phyloP scores from a whole-genome alignment of 2,113 vertebrate species.

The Sylvicapra grimmia region DNA sequence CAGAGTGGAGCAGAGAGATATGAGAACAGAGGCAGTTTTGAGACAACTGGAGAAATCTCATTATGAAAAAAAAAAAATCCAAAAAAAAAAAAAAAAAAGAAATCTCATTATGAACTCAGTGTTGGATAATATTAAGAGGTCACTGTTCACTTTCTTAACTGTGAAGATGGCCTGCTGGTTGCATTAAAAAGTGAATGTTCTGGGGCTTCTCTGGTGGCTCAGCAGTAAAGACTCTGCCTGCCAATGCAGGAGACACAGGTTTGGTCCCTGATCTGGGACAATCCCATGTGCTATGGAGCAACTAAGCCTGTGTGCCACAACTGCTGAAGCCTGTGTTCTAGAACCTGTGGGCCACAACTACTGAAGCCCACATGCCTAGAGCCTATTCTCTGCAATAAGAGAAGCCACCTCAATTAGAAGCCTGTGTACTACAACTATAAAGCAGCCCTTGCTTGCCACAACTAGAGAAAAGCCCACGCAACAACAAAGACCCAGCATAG shows the following conservation, averaged over 20 bases:
- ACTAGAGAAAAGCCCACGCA: neutral
- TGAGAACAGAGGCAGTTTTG: too few relatives aligned
- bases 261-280: neutral
- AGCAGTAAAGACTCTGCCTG: neutral
- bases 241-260: neutral
- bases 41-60: too few relatives aligned
- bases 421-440: neutral
- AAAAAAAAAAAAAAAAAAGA: too few relatives aligned
- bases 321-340: neutral
- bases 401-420: neutral
- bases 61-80: too few relatives aligned
- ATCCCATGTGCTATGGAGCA: neutral
- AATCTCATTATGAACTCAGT: neutral
- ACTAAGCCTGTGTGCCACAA: neutral
- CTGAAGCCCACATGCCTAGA: neutral
- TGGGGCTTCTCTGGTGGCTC: neutral
- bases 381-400: neutral
- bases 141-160: neutral
- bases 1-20: too few relatives aligned
- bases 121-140: neutral
- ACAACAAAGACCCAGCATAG: neutral
- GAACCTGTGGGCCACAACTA: neutral
- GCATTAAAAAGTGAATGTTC: neutral
- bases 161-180: neutral
- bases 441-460: neutral